phyloP scores from a whole-genome alignment of 2,113 vertebrate genomes.

The Nycticebus coucang region DNA sequence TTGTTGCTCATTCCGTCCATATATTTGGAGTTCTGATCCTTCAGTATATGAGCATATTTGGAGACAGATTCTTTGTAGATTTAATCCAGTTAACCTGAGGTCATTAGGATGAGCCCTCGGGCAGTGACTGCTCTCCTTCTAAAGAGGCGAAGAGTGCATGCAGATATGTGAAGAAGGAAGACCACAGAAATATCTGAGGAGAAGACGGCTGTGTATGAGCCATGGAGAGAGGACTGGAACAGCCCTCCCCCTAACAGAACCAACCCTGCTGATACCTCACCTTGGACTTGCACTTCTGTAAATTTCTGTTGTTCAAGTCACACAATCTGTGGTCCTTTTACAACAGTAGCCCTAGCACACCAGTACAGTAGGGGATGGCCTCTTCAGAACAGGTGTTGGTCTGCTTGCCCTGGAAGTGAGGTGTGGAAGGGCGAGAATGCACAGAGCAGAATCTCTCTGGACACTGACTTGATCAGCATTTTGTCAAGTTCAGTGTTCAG shows the following conservation, averaged over 20 bases:
- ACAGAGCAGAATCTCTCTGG: neutral
- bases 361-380: neutral
- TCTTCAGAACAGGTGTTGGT: neutral
- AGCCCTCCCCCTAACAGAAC: neutral
- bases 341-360: neutral
- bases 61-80: neutral
- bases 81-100: neutral
- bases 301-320: neutral
- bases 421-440: accelerated
- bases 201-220: neutral
- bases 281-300: neutral
- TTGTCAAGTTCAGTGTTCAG: neutral
- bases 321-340: neutral
- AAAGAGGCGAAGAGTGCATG: neutral
- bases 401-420: neutral
- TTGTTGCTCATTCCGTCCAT: neutral
- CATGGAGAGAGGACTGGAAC: neutral
- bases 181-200: neutral
- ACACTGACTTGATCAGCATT: neutral
- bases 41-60: neutral
- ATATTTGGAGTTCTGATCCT: neutral
- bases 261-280: neutral
- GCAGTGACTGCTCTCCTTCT: neutral
- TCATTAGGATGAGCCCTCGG: neutral
- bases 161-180: neutral